phyloP scores from a whole-genome alignment of 2,797 vertebrate species.

The Rhinichthys osculus region DNA sequence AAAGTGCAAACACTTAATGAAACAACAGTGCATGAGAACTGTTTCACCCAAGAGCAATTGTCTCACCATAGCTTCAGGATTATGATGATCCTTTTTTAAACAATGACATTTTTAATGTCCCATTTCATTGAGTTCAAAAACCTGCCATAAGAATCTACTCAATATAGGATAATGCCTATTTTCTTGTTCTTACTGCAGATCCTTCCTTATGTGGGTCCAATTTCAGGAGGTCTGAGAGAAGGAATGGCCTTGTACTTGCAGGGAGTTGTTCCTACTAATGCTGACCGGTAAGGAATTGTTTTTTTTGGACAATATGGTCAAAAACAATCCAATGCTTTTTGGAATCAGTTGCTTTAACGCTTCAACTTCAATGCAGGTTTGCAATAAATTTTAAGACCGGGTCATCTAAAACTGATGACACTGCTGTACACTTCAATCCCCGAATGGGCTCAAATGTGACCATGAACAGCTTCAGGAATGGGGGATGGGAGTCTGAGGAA shows the following conservation, averaged over 20 bases:
- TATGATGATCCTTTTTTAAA: too few relatives aligned
- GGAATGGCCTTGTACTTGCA: constrained; percentile 16
- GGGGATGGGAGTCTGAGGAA: too few relatives aligned
- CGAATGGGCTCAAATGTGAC: too few relatives aligned
- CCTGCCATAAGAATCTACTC: not conserved
- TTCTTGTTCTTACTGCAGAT: not conserved
- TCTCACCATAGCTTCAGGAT: not conserved
- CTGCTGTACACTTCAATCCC: too few relatives aligned
- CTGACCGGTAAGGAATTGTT: not conserved
- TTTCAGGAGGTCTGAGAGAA: not conserved
- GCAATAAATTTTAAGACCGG: constrained; percentile 27
- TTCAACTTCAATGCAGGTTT: constrained; percentile 22
- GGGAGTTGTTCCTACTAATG: not conserved
- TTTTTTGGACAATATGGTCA: too few relatives aligned
- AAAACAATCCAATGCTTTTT: too few relatives aligned
- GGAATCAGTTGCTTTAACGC: too few relatives aligned
- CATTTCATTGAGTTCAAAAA: not conserved
- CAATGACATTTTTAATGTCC: not conserved
- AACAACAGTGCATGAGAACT: not conserved
- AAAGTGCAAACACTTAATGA: not conserved
- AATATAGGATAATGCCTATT: not conserved
- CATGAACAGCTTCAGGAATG: too few relatives aligned
- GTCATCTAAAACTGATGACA: too few relatives aligned
- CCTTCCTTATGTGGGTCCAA: not conserved
- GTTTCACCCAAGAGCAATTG: not conserved